Evolutionary conservation across 2,797 vertebrate species (phyloP).

Genomic region (Gallirallus australis): DNA sequence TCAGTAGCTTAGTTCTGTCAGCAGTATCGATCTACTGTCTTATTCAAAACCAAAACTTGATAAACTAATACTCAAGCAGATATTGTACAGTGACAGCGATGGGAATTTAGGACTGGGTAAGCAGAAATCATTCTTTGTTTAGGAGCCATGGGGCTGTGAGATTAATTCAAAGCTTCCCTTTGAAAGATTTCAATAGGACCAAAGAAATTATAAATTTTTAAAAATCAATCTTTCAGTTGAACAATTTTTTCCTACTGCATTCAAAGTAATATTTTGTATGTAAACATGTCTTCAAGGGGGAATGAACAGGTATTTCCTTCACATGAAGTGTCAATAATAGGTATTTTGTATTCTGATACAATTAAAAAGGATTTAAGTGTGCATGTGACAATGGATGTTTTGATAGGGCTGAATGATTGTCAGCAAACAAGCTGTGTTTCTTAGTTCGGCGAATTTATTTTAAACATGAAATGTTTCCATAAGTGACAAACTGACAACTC

Average conservation of each 20-base stretch:
- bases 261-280: background rate
- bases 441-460: background rate
- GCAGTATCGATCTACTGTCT: conserved; percentile 58
- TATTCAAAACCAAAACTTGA: conserved; percentile 21
- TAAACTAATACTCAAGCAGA: conserved; percentile 24
- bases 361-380: background rate
- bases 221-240: background rate
- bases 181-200: background rate
- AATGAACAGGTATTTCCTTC: background rate
- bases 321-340: background rate
- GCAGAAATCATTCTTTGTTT: background rate
- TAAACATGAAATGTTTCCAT: background rate
- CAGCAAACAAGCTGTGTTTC: background rate
- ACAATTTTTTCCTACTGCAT: background rate
- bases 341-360: background rate
- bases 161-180: background rate
- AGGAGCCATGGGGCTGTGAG: background rate
- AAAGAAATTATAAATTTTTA: background rate
- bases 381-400: background rate
- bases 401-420: background rate
- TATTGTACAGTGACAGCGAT: background rate
- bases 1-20: conserved; percentile 43
- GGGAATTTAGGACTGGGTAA: background rate
- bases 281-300: background rate
- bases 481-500: background rate